phyloP scores from a whole-genome alignment of 2,888 invertebrate species.

The Xestobium rufovillosum region DNA sequence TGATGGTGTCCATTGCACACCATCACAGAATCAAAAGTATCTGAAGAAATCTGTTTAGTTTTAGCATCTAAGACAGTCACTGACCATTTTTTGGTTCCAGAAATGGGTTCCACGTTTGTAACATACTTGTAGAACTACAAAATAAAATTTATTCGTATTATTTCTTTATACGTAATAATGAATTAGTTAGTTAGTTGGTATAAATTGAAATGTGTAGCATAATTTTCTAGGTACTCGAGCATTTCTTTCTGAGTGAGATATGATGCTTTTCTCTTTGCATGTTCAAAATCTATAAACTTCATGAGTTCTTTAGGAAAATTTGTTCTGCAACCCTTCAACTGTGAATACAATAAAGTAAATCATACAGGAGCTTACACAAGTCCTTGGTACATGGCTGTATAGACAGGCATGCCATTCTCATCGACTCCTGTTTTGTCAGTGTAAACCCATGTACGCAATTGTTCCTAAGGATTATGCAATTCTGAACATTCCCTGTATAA shows the following conservation, averaged over 20 bases:
- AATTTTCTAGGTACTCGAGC: neutral
- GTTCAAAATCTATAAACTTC: neutral
- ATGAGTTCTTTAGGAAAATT: neutral
- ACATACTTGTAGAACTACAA: slow-evolving; percentile 1
- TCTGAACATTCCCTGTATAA: no score
- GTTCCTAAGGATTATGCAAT: no score
- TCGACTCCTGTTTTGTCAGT: neutral
- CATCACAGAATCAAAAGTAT: neutral
- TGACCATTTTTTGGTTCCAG: neutral
- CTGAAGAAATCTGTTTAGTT: neutral
- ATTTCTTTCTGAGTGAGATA: neutral
- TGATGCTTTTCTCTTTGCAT: neutral
- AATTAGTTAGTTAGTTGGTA: no score
- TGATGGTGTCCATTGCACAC: neutral
- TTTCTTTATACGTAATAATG: no score
- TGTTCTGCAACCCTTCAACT: neutral
- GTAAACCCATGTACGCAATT: neutral
- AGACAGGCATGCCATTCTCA: neutral
- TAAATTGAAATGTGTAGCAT: neutral
- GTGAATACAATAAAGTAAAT: no score
- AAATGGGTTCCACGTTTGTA: neutral
- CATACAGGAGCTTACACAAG: no score
- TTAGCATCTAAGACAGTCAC: slow-evolving; percentile 2
- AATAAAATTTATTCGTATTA: no score
- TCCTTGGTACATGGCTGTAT: neutral